Evolutionary conservation across 2,113 vertebrate genomes (phyloP), one percentile per base, ranked within the genome.

Genomic region (Daubentonia madagascariensis): DNA sequence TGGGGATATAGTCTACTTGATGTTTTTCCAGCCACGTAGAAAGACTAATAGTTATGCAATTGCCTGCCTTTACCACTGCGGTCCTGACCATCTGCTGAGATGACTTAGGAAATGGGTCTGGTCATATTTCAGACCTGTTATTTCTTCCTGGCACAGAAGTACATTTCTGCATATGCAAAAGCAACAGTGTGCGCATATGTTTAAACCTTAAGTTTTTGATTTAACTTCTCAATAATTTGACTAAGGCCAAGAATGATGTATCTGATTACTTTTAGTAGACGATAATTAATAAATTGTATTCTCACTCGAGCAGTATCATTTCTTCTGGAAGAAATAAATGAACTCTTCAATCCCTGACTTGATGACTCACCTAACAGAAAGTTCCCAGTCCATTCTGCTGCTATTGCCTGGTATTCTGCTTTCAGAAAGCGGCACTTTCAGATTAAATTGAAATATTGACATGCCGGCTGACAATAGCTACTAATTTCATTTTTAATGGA

Each of bases 401-500:
- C 16, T 85, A 28, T 23, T 37, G 32, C 25, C n/a, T 59, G 25
- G 61, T 1, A 63, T 54, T 91, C 43, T 84, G 23, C 50, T 91
- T 73, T 95, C 54, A 84, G 50, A 85, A 92, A 63, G 45, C 57
- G 59, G 13, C 50, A 70, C 35, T 88, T 94, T 73, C 54, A 81
- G 50, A 61, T 95, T 70, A 89, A 85, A 59, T 81, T 96, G 83
- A 91, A 92, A 91, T 94, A 85, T 65, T 61, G 86, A 7, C 73
- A 61, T 80, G 45, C 65, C 91, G 87, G 67, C 50, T 93, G 85
- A 93, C 12, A 61, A 32, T 86, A 18, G 2, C 52, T 91, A 83
- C 72, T 91, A 57, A 93, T 97, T 97, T 97, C 18, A 93, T 68
- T 95, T 95, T 95, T 93, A 91, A 89, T 91, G 65, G 83, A 70